These are phyloP conservation scores for Nemopilema nomurai DNA, from an alignment of 30 jellyfish, hydroid and myxozoan genomes.

Conservation along the genomic window DNA sequence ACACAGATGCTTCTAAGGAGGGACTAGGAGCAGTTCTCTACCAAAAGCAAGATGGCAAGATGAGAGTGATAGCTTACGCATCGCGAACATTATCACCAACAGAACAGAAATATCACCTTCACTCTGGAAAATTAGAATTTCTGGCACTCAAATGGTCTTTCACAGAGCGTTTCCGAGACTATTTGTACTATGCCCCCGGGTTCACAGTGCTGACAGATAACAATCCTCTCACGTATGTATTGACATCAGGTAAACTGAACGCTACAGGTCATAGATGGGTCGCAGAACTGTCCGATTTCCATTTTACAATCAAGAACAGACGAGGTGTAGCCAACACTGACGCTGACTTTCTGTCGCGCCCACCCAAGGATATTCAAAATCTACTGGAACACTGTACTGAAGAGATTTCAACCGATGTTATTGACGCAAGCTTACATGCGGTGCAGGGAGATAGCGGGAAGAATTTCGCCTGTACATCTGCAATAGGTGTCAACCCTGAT, in stretches of 20 bases:
- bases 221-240: slow-evolving; percentile 60
- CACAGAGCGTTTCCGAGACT: slow-evolving; percentile 34
- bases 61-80: slow-evolving; percentile 55
- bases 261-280: slow-evolving; percentile 59
- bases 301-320: slow-evolving; percentile 29
- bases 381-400: too few relatives aligned
- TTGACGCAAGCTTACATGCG: slow-evolving; percentile 33
- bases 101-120: slow-evolving; percentile 52
- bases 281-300: slow-evolving; percentile 54
- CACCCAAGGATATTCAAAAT: too few relatives aligned
- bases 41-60: slow-evolving; percentile 29
- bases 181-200: slow-evolving; percentile 46
- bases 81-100: slow-evolving; percentile 39
- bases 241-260: slow-evolving; percentile 45
- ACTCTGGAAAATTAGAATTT: slow-evolving; percentile 47
- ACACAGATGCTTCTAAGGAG: slow-evolving; percentile 48
- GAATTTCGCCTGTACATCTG: slow-evolving; percentile 20
- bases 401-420: slow-evolving; percentile 40
- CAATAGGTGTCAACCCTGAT: slow-evolving; percentile 20
- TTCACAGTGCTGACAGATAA: slow-evolving; percentile 46
- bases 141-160: slow-evolving; percentile 65
- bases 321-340: slow-evolving; percentile 29
- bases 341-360: slow-evolving; percentile 31
- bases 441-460: slow-evolving; percentile 9
- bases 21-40: slow-evolving; percentile 63